These are phyloP conservation scores for Andrena hattorfiana DNA, from an alignment of 2,888 invertebrate species.

Conservation along the genomic window DNA sequence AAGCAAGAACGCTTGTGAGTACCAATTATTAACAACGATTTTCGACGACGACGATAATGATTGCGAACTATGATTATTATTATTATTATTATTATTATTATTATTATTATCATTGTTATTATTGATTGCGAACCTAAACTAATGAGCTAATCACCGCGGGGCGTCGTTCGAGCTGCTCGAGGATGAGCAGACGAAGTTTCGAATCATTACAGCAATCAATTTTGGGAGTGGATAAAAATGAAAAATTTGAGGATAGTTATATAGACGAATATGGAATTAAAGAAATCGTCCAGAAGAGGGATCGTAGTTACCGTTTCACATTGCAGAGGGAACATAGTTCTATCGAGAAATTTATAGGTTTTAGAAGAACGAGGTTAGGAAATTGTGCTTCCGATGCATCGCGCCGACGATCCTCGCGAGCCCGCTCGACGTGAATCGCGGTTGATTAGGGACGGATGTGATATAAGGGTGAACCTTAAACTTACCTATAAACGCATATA, in stretches of 20 bases:
- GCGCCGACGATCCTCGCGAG: constrained; percentile 15
- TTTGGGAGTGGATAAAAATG: background rate
- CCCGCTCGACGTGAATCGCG: constrained; percentile 42
- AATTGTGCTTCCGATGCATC: constrained; percentile 1
- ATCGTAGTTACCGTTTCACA: background rate
- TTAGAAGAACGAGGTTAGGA: background rate
- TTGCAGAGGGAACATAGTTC: background rate
- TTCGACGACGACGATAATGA: constrained; percentile 59
- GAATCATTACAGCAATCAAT: constrained; percentile 8
- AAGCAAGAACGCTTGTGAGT: constrained; percentile 48
- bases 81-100: constrained; percentile 49
- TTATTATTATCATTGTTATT: constrained; percentile 64
- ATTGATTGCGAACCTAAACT: constrained; percentile 65
- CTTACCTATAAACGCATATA: constrained; percentile 68
- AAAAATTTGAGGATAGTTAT: background rate
- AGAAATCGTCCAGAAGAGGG: background rate
- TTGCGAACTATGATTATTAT: constrained; percentile 62
- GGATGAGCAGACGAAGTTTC: background rate
- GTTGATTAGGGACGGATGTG: constrained; percentile 69
- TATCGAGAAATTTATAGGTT: background rate
- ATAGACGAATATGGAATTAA: background rate
- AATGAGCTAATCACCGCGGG: constrained; percentile 56
- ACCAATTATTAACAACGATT: constrained; percentile 56
- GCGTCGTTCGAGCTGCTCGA: constrained; percentile 13
- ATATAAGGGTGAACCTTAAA: constrained; percentile 70